These are phyloP conservation scores for Sternotherus odoratus DNA, from an alignment of 2,797 vertebrate genomes.

Conservation along the genomic window DNA sequence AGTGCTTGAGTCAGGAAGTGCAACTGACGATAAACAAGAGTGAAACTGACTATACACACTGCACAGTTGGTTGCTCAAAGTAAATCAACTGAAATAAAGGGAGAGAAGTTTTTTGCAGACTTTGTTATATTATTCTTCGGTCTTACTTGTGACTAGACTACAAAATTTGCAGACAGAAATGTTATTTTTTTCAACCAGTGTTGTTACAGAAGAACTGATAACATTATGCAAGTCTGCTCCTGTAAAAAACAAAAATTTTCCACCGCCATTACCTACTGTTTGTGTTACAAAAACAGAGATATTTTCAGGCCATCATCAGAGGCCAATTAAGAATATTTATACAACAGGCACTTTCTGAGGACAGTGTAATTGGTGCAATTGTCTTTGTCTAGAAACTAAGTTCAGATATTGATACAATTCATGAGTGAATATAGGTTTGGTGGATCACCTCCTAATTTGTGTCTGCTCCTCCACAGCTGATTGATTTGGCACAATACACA, in stretches of 20 bases:
- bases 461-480: neutral
- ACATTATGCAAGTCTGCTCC: fast-evolving
- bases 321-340: neutral
- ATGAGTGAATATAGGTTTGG: fast-evolving
- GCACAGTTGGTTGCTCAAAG: neutral
- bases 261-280: neutral
- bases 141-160: neutral
- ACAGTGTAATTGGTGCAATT: fast-evolving
- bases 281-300: neutral
- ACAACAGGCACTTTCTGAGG: fast-evolving
- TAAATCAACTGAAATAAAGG: neutral
- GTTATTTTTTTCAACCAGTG: fast-evolving
- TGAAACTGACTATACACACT: neutral
- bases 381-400: neutral
- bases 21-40: neutral
- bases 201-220: neutral
- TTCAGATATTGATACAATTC: neutral
- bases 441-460: fast-evolving
- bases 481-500: neutral
- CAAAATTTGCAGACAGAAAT: neutral
- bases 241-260: neutral
- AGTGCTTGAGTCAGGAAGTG: fast-evolving
- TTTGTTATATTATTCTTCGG: fast-evolving
- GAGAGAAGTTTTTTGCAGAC: fast-evolving
- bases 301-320: neutral